Evolutionary conservation across 2,113 vertebrate species (phyloP).

Genomic region (Mirounga angustirostris): DNA sequence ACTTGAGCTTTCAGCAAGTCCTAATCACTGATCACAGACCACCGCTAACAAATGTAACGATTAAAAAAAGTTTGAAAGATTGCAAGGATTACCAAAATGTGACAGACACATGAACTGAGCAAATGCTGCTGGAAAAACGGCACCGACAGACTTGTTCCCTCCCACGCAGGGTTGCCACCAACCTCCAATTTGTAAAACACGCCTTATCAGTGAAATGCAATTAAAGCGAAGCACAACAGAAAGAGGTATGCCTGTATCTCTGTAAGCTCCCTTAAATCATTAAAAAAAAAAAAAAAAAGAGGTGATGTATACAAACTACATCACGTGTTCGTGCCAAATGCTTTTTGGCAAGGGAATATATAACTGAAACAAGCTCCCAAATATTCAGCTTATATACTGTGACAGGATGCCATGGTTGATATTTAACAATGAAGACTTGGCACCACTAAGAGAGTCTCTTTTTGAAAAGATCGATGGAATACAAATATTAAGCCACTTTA

Average conservation of each 20-base stretch:
- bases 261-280: background rate
- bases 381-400: background rate
- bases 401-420: background rate
- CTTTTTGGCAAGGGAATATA: slow-evolving; percentile 23
- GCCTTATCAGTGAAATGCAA: background rate
- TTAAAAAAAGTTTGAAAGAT: background rate
- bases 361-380: background rate
- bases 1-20: background rate
- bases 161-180: background rate
- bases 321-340: background rate
- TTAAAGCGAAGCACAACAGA: background rate
- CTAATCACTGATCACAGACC: background rate
- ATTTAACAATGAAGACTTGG: background rate
- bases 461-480: slow-evolving; percentile 11
- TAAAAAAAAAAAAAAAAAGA: background rate
- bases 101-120: background rate
- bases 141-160: background rate
- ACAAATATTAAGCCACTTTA: background rate
- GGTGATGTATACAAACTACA: background rate
- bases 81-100: background rate
- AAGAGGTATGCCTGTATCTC: background rate
- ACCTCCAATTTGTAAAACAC: background rate
- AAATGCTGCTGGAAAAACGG: background rate
- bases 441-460: background rate
- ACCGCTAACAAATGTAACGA: background rate